Evolutionary conservation across 2,113 vertebrate genomes (phyloP).

Genomic region (Aspidoscelis tigris): DNA sequence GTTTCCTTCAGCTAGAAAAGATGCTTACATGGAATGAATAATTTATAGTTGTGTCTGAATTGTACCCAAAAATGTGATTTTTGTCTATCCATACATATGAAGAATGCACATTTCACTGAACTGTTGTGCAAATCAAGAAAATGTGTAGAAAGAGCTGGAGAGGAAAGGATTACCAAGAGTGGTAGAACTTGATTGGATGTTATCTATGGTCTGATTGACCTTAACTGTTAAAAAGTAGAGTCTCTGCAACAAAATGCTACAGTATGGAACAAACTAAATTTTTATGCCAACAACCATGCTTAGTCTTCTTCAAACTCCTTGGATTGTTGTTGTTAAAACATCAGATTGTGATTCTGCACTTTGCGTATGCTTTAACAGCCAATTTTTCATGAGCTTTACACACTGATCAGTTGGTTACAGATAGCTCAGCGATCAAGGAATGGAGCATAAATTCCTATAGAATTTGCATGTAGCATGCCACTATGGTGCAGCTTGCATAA

Average conservation of each 20-base stretch:
- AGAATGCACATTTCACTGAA: constrained; percentile 18
- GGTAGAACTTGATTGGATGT: neutral
- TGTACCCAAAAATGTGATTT: constrained; percentile 6
- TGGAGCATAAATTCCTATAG: too few species aligned
- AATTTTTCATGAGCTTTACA: too few species aligned
- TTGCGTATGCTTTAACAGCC: too few species aligned
- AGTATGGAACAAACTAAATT: neutral
- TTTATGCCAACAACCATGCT: neutral
- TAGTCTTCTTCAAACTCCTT: neutral
- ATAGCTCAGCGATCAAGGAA: too few species aligned
- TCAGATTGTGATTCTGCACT: too few species aligned
- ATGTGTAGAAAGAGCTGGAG: neutral
- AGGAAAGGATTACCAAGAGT: neutral
- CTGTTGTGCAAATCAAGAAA: neutral
- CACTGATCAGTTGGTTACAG: too few species aligned
- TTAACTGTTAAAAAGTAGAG: neutral
- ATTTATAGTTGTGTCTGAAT: constrained; percentile 20
- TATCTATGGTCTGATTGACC: too few species aligned
- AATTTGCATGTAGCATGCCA: too few species aligned
- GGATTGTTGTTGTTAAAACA: too few species aligned
- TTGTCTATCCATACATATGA: constrained; percentile 20
- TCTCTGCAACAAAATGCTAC: neutral
- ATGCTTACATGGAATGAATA: constrained; percentile 22
- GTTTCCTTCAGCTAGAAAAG: constrained; percentile 23
- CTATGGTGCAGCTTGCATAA: too few species aligned